phyloP scores from a whole-genome alignment of 2,113 vertebrate genomes.

The Gymnarchus niloticus region DNA sequence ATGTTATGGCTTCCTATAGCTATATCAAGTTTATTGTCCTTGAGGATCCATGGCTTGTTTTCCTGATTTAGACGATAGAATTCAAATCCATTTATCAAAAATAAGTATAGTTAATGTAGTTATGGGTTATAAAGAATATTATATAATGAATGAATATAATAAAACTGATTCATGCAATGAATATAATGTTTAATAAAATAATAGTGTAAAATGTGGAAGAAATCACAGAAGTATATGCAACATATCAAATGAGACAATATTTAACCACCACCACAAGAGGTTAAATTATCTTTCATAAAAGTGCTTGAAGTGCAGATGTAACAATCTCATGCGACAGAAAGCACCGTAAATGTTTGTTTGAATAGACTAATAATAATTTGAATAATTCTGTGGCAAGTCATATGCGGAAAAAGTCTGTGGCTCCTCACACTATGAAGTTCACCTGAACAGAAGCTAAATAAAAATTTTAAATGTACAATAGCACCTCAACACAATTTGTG shows the following conservation, averaged over 20 bases:
- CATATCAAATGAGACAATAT: neutral
- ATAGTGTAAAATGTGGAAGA: neutral
- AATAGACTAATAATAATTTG: neutral
- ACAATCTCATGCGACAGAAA: neutral
- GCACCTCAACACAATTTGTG: neutral
- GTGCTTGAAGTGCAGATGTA: conserved; percentile 21
- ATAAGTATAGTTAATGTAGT: neutral
- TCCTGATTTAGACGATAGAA: neutral
- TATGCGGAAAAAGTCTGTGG: neutral
- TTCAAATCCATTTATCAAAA: neutral
- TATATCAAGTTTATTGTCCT: neutral
- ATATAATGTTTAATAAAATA: neutral
- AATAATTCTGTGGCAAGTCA: neutral
- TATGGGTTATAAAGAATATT: too few relatives aligned
- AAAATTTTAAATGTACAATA: neutral
- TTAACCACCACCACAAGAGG: neutral
- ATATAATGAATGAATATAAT: too few relatives aligned
- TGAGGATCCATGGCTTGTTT: neutral
- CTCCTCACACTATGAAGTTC: neutral
- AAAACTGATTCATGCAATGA: neutral
- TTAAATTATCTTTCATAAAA: conserved; percentile 9
- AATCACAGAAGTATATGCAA: neutral
- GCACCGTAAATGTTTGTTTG: neutral
- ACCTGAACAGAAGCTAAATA: neutral
- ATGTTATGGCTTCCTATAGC: neutral